Evolutionary conservation across 1,140 invertebrate species (phyloP).

Genomic region (Rhizoglyphus robini): DNA sequence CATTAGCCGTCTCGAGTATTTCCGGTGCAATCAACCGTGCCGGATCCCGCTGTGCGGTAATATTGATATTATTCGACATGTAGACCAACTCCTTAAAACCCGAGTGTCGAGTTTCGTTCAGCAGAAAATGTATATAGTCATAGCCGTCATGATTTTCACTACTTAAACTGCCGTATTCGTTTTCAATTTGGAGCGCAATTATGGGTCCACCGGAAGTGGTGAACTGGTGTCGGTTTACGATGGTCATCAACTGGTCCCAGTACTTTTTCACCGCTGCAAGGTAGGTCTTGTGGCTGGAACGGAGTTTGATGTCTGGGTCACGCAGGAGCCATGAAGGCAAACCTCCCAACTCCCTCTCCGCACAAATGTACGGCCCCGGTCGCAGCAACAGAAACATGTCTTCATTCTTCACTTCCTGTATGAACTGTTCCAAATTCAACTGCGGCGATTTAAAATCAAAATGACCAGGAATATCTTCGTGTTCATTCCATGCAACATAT

Average conservation of each 20-base stretch:
- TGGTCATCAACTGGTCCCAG: background rate
- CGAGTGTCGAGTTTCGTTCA: too few relatives aligned
- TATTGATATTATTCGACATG: conserved; percentile 1
- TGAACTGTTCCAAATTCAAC: conserved; percentile 33
- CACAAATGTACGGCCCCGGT: conserved; percentile 40
- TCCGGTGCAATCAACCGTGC: too few relatives aligned
- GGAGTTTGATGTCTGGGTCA: conserved; percentile 31
- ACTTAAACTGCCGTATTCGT: conserved; percentile 19
- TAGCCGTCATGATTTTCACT: background rate
- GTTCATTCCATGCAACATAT: too few relatives aligned
- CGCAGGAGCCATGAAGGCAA: too few relatives aligned
- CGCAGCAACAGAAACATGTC: conserved; percentile 37
- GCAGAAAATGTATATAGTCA: too few relatives aligned
- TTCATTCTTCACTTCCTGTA: conserved; percentile 34
- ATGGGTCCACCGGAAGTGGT: conserved; percentile 32
- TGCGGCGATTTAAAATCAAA: too few relatives aligned
- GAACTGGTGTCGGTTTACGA: too few relatives aligned
- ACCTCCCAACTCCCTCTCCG: conserved; percentile 40
- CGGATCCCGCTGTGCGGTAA: too few relatives aligned
- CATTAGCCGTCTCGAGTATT: too few relatives aligned
- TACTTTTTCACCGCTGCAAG: conserved; percentile 25
- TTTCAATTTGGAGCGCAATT: too few relatives aligned
- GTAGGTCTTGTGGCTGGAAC: conserved; percentile 26
- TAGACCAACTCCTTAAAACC: background rate
- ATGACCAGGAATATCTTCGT: too few relatives aligned